Base-by-base conservation (phyloP, 2,113 vertebrate species). In the Odocoileus hemionus region DNA sequence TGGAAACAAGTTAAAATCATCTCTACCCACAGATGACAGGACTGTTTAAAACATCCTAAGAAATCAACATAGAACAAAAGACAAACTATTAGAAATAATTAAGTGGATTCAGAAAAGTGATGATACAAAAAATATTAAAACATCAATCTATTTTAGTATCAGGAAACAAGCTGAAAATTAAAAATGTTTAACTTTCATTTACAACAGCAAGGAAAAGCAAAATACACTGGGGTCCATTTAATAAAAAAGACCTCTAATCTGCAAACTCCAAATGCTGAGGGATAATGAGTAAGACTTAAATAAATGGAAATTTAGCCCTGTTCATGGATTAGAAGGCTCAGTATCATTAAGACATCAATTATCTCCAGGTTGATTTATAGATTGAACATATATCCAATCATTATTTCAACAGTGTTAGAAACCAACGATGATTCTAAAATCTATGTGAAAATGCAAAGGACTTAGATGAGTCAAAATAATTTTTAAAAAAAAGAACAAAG, bases 341-440 rank as follows among this genome's bases (percentile, higher is more conserved):
- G 0, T 86, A 90, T 87, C 33, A 74, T 70, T 86, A 93, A 86
- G 67, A 85, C 17, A 95, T 16, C 26, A 79, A 52, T 58, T 95
- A 54, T 89, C n/a, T 80, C 6, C 79, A 95, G n/a, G 80, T 3
- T 86, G 43, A 50, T 54, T 60, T 70, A 80, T 0, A 95, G 67
- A 86, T 36, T 94, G 33, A 89, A 86, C 30, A 80, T 36, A 93
- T 60, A 82, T 45, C 54, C 13, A 67, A 54, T 92, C 61, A 78
- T 47, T 93, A 93, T 79, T 43, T 43, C 50, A 86, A 58, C 26
- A 93, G 58, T 86, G 93, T 86, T 76, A 95, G 54, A 90, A 97
- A 82, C 6, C 58, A 21, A 79, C 19, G 43, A 76, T 16, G 25
- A 76, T 76, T 58, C 47, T 67, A 85, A 78, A 89, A 67, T 92